A percentile compares a stretch with the other conserved stretches of the same genome.
Conservation (phyloP, 2,888 invertebrate species). For the Charanyca ferruginea region DNA sequence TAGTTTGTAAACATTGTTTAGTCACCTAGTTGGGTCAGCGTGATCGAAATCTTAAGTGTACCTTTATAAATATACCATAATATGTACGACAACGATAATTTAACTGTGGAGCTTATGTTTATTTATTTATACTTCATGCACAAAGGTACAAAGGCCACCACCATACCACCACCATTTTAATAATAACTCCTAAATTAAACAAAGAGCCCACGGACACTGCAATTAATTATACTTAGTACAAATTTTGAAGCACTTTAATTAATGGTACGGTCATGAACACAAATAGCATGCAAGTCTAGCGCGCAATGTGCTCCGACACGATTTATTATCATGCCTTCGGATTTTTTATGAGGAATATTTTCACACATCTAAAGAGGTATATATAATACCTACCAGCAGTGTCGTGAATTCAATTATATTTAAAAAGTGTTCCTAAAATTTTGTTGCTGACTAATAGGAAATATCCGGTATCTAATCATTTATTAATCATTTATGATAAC, state of each 20-base stretch:
- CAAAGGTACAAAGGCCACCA: no score
- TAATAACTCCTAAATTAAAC: constrained; percentile 52
- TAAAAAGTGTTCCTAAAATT: constrained; percentile 5
- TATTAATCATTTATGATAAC: constrained; percentile 19
- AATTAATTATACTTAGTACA: constrained; percentile 58
- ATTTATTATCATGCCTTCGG: constrained; percentile 1
- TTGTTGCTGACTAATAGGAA: constrained; percentile 16
- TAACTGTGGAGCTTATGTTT: constrained; percentile 13
- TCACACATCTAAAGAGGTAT: constrained; percentile 2
- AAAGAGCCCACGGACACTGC: constrained; percentile 61
- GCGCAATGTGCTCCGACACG: constrained; percentile 15
- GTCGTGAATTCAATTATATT: constrained; percentile 4
- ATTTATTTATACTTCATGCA: no score
- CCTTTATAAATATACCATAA: constrained; percentile 12
- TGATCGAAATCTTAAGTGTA: constrained; percentile 35
- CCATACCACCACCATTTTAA: constrained; percentile 37
- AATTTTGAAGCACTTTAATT: constrained; percentile 64
- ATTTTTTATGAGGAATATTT: constrained; percentile 18
- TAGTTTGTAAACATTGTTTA: constrained; percentile 8
- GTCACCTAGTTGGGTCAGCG: not conserved
- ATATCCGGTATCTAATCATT: constrained; percentile 22
- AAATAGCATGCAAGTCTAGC: constrained; percentile 54
- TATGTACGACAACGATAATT: constrained; percentile 8
- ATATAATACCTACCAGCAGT: not conserved
- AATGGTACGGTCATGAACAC: constrained; percentile 59